These are phyloP conservation scores for Mormyrus lacerda DNA, from an alignment of 2,113 vertebrate species.

Conservation along the genomic window DNA sequence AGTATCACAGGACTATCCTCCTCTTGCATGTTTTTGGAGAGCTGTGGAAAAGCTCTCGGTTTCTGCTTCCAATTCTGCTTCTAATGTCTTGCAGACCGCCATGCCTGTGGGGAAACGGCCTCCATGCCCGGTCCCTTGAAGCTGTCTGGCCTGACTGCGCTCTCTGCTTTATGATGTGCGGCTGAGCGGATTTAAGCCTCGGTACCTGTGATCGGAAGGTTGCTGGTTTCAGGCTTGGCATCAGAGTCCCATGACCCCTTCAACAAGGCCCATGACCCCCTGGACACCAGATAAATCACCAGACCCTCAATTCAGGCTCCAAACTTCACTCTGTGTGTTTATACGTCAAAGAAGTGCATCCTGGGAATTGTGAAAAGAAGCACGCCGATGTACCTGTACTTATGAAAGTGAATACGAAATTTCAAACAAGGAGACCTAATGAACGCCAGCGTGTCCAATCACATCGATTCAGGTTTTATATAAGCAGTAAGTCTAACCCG, in stretches of 20 bases:
- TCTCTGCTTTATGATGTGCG: constrained; percentile 14
- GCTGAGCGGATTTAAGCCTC: not conserved
- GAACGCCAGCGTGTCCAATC: too few species aligned
- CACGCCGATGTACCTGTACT: not conserved
- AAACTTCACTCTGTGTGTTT: not conserved
- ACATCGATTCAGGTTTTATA: too few species aligned
- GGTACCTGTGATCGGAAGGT: not conserved
- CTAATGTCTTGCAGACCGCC: constrained; percentile 20
- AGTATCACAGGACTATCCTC: not conserved
- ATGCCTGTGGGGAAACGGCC: constrained; percentile 28
- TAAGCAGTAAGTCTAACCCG: too few species aligned
- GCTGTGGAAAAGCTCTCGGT: not conserved
- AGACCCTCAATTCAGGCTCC: not conserved
- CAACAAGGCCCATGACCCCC: not conserved
- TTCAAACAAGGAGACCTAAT: too few species aligned
- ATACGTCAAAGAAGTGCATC: not conserved
- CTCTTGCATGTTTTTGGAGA: constrained; percentile 13
- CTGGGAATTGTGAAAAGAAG: not conserved
- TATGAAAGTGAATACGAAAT: not conserved
- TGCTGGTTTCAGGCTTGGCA: not conserved
- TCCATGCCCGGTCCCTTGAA: not conserved
- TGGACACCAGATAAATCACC: not conserved
- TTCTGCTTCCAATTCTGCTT: constrained; percentile 21
- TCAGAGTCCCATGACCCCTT: not conserved
- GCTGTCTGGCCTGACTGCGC: not conserved